phyloP scores from a whole-genome alignment of 2,888 invertebrate species.

The Hedychridium roseum region DNA sequence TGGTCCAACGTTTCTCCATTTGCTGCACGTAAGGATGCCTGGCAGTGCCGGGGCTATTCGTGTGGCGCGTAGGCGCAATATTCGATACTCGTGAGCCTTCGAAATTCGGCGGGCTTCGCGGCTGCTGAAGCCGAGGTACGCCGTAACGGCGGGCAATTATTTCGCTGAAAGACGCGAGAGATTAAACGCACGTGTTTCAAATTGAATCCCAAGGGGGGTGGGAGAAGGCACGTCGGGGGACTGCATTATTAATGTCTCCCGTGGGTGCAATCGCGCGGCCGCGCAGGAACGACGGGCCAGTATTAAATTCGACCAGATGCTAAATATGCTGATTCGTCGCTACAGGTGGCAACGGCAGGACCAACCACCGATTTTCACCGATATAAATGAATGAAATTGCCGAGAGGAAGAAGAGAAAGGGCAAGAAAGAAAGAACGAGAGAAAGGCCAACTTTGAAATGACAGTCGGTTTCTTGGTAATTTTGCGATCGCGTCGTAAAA shows the following conservation, averaged over 20 bases:
- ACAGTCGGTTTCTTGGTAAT: constrained; percentile 10
- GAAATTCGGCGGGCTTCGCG: too few species aligned
- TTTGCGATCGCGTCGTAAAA: too few species aligned
- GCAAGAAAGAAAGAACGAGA: neutral
- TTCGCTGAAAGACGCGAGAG: too few species aligned
- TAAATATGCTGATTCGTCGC: constrained; percentile 53
- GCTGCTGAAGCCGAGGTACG: too few species aligned
- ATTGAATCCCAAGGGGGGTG: constrained; percentile 20
- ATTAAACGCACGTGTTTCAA: constrained; percentile 12
- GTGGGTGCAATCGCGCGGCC: constrained; percentile 29
- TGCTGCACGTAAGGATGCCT: too few species aligned
- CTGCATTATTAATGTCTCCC: constrained; percentile 41
- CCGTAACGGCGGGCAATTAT: too few species aligned
- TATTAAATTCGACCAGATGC: constrained; percentile 47
- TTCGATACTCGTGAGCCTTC: too few species aligned
- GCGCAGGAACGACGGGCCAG: constrained; percentile 27
- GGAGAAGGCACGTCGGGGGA: constrained; percentile 10
- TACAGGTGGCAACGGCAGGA: constrained; percentile 42
- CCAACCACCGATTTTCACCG: constrained; percentile 47
- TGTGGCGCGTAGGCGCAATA: too few species aligned
- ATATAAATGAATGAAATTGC: constrained; percentile 21
- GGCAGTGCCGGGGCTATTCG: too few species aligned
- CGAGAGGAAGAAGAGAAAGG: constrained; percentile 6
- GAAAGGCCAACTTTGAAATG: constrained; percentile 7
- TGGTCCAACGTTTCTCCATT: too few species aligned